These are phyloP conservation scores for Periplaneta americana DNA, from an alignment of 1,140 invertebrate genomes.

Conservation along the genomic window DNA sequence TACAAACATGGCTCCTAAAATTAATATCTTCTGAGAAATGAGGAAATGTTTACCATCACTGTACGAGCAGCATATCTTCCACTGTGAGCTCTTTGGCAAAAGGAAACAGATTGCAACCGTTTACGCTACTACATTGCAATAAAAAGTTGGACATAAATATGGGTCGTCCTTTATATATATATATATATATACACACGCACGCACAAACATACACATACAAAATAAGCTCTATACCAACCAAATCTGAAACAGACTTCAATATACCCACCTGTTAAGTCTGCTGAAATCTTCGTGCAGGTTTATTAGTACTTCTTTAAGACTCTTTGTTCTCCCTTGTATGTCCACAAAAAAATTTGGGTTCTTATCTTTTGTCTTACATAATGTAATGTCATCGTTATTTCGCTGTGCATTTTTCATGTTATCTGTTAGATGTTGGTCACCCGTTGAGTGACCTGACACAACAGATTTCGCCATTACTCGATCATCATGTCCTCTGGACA, in stretches of 20 bases:
- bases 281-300: constrained; percentile 43
- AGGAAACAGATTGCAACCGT: too few species aligned
- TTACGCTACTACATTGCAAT: too few species aligned
- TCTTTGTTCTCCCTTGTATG: constrained; percentile 17
- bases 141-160: too few species aligned
- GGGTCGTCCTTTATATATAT: too few species aligned
- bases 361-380: background rate
- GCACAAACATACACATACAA: too few species aligned
- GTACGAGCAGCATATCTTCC: too few species aligned
- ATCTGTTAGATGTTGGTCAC: background rate
- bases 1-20: too few species aligned
- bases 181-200: too few species aligned
- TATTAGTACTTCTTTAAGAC: constrained; percentile 34
- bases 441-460: background rate
- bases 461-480: background rate
- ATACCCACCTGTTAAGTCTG: constrained; percentile 36
- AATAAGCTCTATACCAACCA: too few species aligned
- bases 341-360: background rate
- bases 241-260: background rate
- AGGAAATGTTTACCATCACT: too few species aligned
- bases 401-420: background rate
- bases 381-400: background rate
- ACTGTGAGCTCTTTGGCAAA: too few species aligned
- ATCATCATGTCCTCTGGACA: background rate
- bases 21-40: too few species aligned